Conservation (phyloP, 2,113 vertebrate genomes). For the Orcinus orca region DNA sequence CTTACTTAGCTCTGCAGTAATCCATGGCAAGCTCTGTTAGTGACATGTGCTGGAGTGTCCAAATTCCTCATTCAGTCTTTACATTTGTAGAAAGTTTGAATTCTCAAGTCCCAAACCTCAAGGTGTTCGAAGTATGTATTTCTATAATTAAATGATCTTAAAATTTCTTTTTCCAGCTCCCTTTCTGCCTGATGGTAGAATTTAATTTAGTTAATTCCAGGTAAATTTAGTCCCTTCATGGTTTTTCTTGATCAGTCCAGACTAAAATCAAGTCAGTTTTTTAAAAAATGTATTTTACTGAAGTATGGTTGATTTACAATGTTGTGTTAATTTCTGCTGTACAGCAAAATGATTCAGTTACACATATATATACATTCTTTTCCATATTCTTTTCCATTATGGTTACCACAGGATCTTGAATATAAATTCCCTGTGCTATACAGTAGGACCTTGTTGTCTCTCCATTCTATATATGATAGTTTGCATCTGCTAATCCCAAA, state of each 20-base stretch:
- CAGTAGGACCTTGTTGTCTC: not conserved
- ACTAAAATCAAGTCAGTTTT: not conserved
- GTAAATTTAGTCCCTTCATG: not conserved
- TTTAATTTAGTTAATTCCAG: not conserved
- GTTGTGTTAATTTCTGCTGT: not conserved
- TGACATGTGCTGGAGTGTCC: not conserved
- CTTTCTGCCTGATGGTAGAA: not conserved
- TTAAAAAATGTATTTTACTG: fast-evolving
- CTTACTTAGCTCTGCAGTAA: not conserved
- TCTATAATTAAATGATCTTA: not conserved
- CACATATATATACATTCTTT: not conserved
- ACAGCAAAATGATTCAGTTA: not conserved
- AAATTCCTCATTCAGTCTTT: not conserved
- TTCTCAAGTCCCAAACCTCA: not conserved
- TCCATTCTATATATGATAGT: not conserved
- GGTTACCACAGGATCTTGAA: not conserved
- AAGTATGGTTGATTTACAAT: not conserved
- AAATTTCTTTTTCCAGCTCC: not conserved
- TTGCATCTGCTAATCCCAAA: not conserved
- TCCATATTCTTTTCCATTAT: not conserved
- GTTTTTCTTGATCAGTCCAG: not conserved
- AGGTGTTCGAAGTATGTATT: not conserved
- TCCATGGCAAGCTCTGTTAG: not conserved
- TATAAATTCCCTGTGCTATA: not conserved
- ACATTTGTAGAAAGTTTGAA: not conserved